Evolutionary conservation across 2,888 invertebrate species (phyloP).

Genomic region (Eilema caniola): DNA sequence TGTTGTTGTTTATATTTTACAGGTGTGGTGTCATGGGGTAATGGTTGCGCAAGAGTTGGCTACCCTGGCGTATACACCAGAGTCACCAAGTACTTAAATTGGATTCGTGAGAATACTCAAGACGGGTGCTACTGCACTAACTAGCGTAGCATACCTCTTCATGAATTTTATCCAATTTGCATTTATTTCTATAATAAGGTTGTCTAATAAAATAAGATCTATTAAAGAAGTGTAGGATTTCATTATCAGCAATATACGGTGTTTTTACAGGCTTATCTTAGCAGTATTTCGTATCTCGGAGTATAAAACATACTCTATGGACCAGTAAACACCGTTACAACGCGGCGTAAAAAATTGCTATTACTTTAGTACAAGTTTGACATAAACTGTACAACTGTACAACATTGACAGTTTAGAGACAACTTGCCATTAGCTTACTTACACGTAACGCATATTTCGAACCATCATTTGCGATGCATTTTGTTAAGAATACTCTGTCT

Average conservation of each 20-base stretch:
- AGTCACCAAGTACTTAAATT: constrained; percentile 93
- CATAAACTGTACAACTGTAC: too few relatives aligned
- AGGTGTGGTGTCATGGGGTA: constrained; percentile 96
- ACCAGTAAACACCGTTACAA: too few relatives aligned
- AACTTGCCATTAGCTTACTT: too few relatives aligned
- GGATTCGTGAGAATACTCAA: constrained; percentile 92
- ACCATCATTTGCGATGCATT: too few relatives aligned
- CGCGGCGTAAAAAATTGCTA: too few relatives aligned
- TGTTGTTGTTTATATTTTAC: constrained; percentile 34
- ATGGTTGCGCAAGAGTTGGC: constrained; percentile 94
- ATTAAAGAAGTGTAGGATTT: constrained; percentile 7
- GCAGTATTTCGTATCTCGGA: neutral
- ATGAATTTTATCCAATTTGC: constrained; percentile 34
- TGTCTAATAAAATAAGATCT: constrained; percentile 5
- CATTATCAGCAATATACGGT: constrained; percentile 25
- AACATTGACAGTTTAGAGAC: too few relatives aligned
- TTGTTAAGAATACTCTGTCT: too few relatives aligned
- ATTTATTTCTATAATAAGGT: constrained; percentile 43
- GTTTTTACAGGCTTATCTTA: constrained; percentile 16
- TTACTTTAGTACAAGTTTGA: too few relatives aligned
- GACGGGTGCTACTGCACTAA: constrained; percentile 94
- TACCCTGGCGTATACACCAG: constrained; percentile 95
- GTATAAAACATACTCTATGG: too few relatives aligned
- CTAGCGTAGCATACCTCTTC: constrained; percentile 56
- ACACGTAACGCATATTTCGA: too few relatives aligned